Base-by-base conservation (phyloP, 2,113 vertebrate genomes). In the Trinectes maculatus region DNA sequence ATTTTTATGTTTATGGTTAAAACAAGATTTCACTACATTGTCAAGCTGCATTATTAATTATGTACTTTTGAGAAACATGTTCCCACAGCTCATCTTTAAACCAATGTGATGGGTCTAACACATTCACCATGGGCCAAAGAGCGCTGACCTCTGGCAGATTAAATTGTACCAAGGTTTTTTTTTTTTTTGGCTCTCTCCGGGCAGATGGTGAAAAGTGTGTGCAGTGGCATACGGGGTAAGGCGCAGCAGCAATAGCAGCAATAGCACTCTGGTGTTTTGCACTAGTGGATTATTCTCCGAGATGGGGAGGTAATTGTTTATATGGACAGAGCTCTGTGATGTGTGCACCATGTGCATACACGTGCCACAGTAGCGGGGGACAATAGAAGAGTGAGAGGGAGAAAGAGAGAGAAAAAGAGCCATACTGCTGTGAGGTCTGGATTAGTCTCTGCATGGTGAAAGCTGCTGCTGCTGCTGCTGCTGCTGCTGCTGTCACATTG, bases 191-290 rank as follows among this genome's bases (percentile, higher is more conserved):
- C 47, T 78, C 80, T 80, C 70, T 82, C 61, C 64, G 59, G 83
- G 78, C 91, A 91, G 89, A 90, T 92, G 90, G 87, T 84, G 80
- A 56, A 71, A 83, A 74, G 76, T 54, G 72, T 79, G 78, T 80
- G 74, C 61, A 29, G 57, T 53, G 52, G 66, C 84, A 85, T 82
- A 82, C 77, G 71, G 77, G 85, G 79, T 75, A 71, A 80, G 61
- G 77, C 79, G 55, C 51, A 83, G 81, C 79, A 61, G 80, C 76
- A 76, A 74, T 71, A 64, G 77, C 74, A 69, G 81, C 75, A 68
- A 51, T 66, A 73, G 71, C 71, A 71, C 80, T 82, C 69, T 67
- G 48, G 70, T 76, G 85, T 80, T 89, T 79, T 85, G 62, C 61
- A 53, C 43, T 62, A 34, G 66, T 85, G 85, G 89, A 91, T 92